These are phyloP conservation scores for Archips crataeganus DNA, from an alignment of 2,888 invertebrate genomes.

Conservation along the genomic window DNA sequence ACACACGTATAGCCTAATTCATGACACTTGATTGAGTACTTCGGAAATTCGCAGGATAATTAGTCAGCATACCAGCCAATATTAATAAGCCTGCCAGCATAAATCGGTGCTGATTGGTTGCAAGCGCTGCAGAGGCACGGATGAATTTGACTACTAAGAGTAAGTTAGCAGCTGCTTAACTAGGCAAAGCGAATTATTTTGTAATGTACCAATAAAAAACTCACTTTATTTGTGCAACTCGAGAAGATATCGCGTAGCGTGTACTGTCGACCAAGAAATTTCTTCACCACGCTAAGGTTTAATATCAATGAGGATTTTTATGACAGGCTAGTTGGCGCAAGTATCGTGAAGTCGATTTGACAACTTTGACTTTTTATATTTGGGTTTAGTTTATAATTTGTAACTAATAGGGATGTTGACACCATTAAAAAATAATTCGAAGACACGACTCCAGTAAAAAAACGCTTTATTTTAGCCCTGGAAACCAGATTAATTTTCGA, in stretches of 20 bases:
- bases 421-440: too few relatives aligned
- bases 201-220: background rate
- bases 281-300: too few relatives aligned
- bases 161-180: constrained; percentile 57
- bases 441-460: too few relatives aligned
- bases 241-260: background rate
- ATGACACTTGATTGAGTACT: constrained; percentile 77
- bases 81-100: constrained; percentile 77
- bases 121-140: constrained; percentile 76
- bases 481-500: too few relatives aligned
- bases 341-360: too few relatives aligned
- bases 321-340: too few relatives aligned
- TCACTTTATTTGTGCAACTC: background rate
- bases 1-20: constrained; percentile 64
- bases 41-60: constrained; percentile 82
- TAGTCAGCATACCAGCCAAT: constrained; percentile 80
- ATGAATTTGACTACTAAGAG: constrained; percentile 85
- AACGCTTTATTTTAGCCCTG: too few relatives aligned
- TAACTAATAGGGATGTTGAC: too few relatives aligned
- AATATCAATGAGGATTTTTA: too few relatives aligned
- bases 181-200: constrained; percentile 24
- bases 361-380: too few relatives aligned
- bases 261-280: background rate
- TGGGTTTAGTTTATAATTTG: too few relatives aligned
- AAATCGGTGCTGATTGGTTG: constrained; percentile 78